Base-by-base conservation (phyloP, 2,113 vertebrate genomes). In the Leucopternis melanops region DNA sequence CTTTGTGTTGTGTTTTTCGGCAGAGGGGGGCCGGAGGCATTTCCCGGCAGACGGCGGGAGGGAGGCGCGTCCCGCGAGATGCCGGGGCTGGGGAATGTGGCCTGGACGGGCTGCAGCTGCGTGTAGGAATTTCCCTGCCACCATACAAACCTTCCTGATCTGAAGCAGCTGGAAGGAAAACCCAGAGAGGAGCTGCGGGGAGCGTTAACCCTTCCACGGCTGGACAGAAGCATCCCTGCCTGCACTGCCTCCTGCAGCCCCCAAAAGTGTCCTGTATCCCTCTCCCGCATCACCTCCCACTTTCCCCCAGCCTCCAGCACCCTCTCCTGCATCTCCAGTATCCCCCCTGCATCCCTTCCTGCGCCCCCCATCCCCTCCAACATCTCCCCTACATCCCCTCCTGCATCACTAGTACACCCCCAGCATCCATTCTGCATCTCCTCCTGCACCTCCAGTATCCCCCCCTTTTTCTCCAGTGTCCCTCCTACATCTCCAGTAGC, bases 161-260 rank as follows among this genome's bases (percentile, higher is more conserved):
- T 95, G 91, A 96, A 98, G 98, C 98, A 99, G 98, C 98, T 99
- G 99, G 98, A 98, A 99, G 98, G 98, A 98, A 98, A 98, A 98
- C 97, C 97, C 98, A 95, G 98, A 88, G 81, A 90, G 97, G 89
- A 91, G 84, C 95, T 44, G 77, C 6, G 32, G 72, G 89, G 42
- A 86, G 79, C 25, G 5, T 97, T 97, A 98, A 98, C 96, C 90
- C 97, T 97, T 91, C 31, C 44, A 29, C 27, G 73, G 80, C 96
- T 59, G 78, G 77, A 42, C 62, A 47, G 75, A 8, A 22, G 52
- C 29, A 10, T 40, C 19, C 8, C 10, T 2, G 36, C 16, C 65
- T 8, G 26, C 49, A 8, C 0, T 0, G 25, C 52, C 49, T 69
- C 79, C 54, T 16, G 20, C 26, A 42, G 42, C 50, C 61, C 42